Base-by-base conservation (phyloP, 2,888 invertebrate genomes). In the Caenorhabditis wallacei region DNA sequence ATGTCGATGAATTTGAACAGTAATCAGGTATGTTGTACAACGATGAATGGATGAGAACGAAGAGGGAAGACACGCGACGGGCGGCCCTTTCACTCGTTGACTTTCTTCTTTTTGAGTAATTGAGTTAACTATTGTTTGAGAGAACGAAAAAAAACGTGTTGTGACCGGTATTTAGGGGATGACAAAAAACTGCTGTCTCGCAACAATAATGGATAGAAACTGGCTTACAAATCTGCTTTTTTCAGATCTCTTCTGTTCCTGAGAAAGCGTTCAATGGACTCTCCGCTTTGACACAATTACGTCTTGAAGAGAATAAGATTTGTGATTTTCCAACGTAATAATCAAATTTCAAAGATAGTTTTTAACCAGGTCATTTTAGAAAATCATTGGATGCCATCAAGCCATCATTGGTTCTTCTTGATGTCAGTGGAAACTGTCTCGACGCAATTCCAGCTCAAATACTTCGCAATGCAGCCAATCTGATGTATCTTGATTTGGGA, bases 361-460 rank as follows among this genome's bases (percentile, higher is more conserved):
- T 30, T 30, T 30, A 30, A 30, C 30, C 30, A 30, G 8, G 3
- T 30, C 8, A 30, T 30, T 71, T 40, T 78, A 90, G 90, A 40
- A 89, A 88, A 69, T 81, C 89, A 1, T 79, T 92, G 26, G 86
- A 87, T 37, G 89, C 89, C 30, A 84, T 86, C 43, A 91, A 90
- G 70, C 53, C 64, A 1, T 66, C 74, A 90, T 94, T 97, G 48
- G 94, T 95, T 90, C 94, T 94, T 68, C 94, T 97, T 85, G 96
- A 97, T 92, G 94, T 97, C 64, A 95, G 96, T 18, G 94, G 94
- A 92, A 97, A 97, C 93, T 94, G 94, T 91, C 95, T 97, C 87
- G 94, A 94, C 92, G 94, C 95, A 16, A 93, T 97, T 89, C 96
- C 96, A 90, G 95, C 95, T 89, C 95, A 95, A 89, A 96, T 96